These are phyloP conservation scores for Aspidiotus destructor DNA, from an alignment of 2,888 invertebrate species.

Conservation along the genomic window DNA sequence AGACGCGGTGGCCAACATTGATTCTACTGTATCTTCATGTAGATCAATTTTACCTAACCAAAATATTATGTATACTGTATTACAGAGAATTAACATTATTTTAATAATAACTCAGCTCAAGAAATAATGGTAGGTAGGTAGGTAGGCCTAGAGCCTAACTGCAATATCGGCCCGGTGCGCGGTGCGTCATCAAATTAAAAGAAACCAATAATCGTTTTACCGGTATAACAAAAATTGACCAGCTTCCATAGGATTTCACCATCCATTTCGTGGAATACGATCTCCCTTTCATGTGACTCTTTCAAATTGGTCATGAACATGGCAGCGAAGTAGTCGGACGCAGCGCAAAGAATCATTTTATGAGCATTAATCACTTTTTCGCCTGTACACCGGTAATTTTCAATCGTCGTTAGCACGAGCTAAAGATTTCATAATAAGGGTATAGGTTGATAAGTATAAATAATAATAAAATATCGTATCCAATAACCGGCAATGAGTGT, in stretches of 20 bases:
- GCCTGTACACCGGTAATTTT: conserved; percentile 39
- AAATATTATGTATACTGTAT: conserved; percentile 11
- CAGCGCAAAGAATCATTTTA: conserved; percentile 78
- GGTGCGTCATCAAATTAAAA: neutral
- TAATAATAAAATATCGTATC: no score
- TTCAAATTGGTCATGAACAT: conserved; percentile 86
- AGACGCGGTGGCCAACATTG: conserved; percentile 73
- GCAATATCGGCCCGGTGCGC: no score
- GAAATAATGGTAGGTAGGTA: no score
- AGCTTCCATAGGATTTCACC: conserved; percentile 75
- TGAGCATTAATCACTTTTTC: conserved; percentile 62
- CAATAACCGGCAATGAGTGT: conserved; percentile 62
- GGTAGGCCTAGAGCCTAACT: no score
- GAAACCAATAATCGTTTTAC: conserved; percentile 40
- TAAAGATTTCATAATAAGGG: no score
- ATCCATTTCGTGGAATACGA: conserved; percentile 74
- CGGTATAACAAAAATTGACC: conserved; percentile 85
- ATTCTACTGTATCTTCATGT: conserved; percentile 84
- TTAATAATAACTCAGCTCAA: no score
- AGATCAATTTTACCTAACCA: conserved; percentile 57
- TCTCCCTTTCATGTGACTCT: conserved; percentile 73
- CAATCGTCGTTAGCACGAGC: neutral
- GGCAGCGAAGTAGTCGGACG: conserved; percentile 88
- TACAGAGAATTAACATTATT: neutral
- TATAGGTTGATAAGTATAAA: no score